Evolutionary conservation across 2,797 vertebrate genomes (phyloP).

Genomic region (Threskiornis aethiopicus): DNA sequence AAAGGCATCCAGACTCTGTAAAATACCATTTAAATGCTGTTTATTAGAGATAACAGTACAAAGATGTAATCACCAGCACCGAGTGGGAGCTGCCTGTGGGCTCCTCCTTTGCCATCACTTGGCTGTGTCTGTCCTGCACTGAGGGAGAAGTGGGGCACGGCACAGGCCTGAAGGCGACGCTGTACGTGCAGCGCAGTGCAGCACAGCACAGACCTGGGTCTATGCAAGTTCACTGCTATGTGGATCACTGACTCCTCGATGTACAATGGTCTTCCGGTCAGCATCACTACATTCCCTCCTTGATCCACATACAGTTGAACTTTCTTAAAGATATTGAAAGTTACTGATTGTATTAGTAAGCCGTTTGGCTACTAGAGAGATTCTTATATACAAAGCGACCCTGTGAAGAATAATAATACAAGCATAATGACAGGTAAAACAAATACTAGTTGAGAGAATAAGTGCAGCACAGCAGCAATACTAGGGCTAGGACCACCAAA

Average conservation of each 20-base stretch:
- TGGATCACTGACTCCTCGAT: background rate
- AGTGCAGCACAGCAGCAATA: background rate
- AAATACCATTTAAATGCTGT: background rate
- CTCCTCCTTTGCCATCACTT: background rate
- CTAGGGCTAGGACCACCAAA: background rate
- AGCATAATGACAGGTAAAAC: background rate
- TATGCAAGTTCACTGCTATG: background rate
- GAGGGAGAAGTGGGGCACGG: background rate
- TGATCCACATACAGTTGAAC: background rate
- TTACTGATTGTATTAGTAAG: background rate
- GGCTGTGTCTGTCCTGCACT: background rate
- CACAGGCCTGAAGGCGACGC: background rate
- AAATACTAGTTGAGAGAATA: background rate
- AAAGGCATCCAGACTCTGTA: background rate
- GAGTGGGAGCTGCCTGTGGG: background rate
- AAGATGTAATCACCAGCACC: accelerated
- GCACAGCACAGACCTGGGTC: background rate
- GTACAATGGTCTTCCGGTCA: background rate
- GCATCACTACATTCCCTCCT: background rate
- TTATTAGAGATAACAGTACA: background rate
- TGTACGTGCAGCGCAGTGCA: background rate
- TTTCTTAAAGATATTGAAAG: background rate
- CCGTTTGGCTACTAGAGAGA: background rate
- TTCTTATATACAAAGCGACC: background rate
- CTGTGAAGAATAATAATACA: background rate